Evolutionary conservation across 2,888 invertebrate genomes (phyloP).

Genomic region (Creontiades dilutus): DNA sequence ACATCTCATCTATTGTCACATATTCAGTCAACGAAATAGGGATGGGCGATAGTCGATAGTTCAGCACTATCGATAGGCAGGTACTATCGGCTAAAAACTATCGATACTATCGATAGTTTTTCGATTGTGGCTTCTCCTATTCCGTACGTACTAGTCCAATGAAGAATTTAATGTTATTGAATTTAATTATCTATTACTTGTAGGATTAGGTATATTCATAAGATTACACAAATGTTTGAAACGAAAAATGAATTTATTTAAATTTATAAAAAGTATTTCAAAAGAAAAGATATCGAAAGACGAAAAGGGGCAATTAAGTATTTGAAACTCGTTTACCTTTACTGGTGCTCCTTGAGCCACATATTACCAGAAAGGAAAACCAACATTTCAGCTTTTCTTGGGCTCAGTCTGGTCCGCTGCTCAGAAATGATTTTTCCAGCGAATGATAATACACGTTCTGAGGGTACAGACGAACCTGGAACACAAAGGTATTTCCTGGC

Average conservation of each 20-base stretch:
- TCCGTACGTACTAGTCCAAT: not conserved
- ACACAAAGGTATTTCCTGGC: no score
- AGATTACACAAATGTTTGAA: not conserved
- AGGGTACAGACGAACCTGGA: no score
- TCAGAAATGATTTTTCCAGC: not conserved
- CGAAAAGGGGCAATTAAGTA: no score
- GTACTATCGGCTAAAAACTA: no score
- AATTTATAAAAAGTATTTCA: not conserved
- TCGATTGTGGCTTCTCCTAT: not conserved
- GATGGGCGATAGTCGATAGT: not conserved
- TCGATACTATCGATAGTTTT: not conserved
- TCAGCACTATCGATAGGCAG: not conserved
- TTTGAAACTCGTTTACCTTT: no score
- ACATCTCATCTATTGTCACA: constrained; percentile 76
- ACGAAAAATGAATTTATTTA: not conserved
- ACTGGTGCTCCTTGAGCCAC: no score
- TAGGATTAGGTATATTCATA: not conserved
- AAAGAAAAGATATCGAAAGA: not conserved
- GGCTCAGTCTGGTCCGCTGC: not conserved
- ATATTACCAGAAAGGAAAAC: not conserved
- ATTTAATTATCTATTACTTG: not conserved
- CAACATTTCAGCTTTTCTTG: not conserved
- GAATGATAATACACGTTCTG: not conserved
- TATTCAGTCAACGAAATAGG: constrained; percentile 72
- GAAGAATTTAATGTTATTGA: not conserved